Evolutionary conservation across 2,113 vertebrate genomes (phyloP), one percentile per base, ranked within the genome.

Genomic region (Vulpes vulpes): DNA sequence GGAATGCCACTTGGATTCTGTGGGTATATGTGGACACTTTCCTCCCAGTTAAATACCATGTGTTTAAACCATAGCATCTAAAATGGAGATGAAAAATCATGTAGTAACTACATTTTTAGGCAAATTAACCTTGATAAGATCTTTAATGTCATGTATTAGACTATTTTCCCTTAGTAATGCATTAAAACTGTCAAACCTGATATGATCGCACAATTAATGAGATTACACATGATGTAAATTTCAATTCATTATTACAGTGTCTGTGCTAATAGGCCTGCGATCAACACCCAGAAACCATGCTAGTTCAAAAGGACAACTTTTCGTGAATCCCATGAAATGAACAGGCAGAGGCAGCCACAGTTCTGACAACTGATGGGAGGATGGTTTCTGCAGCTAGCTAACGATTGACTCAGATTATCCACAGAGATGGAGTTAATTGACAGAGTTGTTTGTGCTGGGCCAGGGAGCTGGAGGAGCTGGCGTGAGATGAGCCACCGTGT

Each of bases 51-150:
- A 92, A 94, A 4, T 2, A 0, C 16, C 10, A 0, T 4, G 30
- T 55, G 32, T 92, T 92, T 84, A 96, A 97, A 89, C 79, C 59
- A 73, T 92, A 78, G 80, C 32, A 12, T 11, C 73, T 91, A 60
- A 97, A 89, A 71, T 51, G 14, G 88, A 94, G 94, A 60, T 84
- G 65, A 92, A 97, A 49, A 93, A 93, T 65, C 88, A 94, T 91
- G 67, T 12, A 95, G 60, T 55, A 78, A 96, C 94, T 38, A 76
- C 90, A 53, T 55, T 98, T 97, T 96, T 96, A 78, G 94, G 93
- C 95, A 98, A 97, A 97, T 97, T 94, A 98, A 92, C 89, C 71
- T 94, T 93, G 96, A 97, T 97, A 97, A 73, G 93, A 97, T 98
- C 96, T 96, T 97, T 96, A 96, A 78, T 98, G 94, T 85, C 59